phyloP scores from a whole-genome alignment of 2,797 vertebrate genomes.

The Falco naumanni region DNA sequence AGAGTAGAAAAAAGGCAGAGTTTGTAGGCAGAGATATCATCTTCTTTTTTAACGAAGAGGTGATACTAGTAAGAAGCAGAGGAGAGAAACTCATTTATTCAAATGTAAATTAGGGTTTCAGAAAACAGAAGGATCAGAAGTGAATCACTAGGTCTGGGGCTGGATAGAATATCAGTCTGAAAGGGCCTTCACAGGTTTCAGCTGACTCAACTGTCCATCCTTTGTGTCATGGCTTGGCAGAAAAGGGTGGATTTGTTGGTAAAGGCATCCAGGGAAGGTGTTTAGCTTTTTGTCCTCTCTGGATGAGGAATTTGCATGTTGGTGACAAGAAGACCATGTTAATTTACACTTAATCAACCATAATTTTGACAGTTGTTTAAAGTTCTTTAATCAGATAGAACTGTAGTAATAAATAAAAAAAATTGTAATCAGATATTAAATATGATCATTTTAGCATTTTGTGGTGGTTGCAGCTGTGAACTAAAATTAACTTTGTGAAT shows the following conservation, averaged over 20 bases:
- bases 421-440: neutral
- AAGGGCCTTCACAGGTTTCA: neutral
- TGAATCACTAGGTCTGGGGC: neutral
- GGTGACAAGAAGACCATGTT: neutral
- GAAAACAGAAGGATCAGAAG: neutral
- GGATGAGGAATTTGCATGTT: neutral
- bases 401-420: neutral
- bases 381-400: neutral
- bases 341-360: neutral
- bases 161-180: neutral
- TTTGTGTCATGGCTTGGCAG: neutral
- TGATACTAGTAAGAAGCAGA: neutral
- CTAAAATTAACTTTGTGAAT: neutral
- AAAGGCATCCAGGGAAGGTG: neutral
- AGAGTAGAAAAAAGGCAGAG: neutral
- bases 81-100: neutral
- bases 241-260: neutral
- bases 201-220: fast-evolving
- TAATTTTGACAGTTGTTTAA: neutral
- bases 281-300: neutral
- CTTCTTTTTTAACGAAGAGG: neutral
- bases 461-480: neutral
- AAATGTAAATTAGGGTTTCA: neutral
- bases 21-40: neutral
- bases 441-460: neutral